A percentile compares a stretch with the other conserved stretches of the same genome.
phyloP scores from a whole-genome alignment of 2,113 vertebrate species.

The Chloroceryle aenea region DNA sequence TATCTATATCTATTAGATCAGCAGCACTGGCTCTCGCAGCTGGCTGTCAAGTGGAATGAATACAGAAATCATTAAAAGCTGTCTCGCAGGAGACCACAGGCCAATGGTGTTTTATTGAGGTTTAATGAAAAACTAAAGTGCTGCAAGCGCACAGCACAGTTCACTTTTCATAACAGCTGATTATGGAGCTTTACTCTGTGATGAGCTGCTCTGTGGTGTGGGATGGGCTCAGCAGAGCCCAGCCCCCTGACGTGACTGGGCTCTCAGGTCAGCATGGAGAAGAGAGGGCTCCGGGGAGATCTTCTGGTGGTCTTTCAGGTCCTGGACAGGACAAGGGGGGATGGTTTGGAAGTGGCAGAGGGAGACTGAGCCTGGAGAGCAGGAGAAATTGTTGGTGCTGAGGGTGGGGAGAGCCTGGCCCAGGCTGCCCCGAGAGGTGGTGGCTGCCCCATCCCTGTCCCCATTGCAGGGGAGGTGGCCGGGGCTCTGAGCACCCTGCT shows the following conservation, averaged over 20 bases:
- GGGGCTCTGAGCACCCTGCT: too few relatives aligned
- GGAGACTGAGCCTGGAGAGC: background rate
- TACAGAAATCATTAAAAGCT: constrained; percentile 54
- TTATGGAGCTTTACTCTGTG: constrained; percentile 15
- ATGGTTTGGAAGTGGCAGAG: background rate
- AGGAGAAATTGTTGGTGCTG: background rate
- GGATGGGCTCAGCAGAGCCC: background rate
- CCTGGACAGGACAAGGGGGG: background rate
- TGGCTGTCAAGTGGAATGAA: constrained; percentile 70
- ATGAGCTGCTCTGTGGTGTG: background rate
- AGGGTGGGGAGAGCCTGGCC: background rate
- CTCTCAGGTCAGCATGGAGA: background rate
- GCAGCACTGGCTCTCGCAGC: constrained; percentile 61
- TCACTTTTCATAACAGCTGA: constrained; percentile 48
- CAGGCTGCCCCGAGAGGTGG: too few relatives aligned
- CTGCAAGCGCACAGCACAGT: constrained; percentile 7
- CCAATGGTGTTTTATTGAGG: constrained; percentile 60
- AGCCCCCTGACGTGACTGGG: background rate
- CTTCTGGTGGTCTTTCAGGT: background rate
- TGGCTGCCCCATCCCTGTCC: too few relatives aligned
- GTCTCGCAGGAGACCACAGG: constrained; percentile 69
- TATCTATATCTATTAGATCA: constrained; percentile 48
- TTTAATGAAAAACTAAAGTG: constrained; percentile 58
- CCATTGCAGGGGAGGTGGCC: too few relatives aligned
- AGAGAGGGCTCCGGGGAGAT: background rate